Evolutionary conservation across 2,113 vertebrate species (phyloP), one percentile per base, ranked within the genome.

Genomic region (Heterotilapia buettikoferi): DNA sequence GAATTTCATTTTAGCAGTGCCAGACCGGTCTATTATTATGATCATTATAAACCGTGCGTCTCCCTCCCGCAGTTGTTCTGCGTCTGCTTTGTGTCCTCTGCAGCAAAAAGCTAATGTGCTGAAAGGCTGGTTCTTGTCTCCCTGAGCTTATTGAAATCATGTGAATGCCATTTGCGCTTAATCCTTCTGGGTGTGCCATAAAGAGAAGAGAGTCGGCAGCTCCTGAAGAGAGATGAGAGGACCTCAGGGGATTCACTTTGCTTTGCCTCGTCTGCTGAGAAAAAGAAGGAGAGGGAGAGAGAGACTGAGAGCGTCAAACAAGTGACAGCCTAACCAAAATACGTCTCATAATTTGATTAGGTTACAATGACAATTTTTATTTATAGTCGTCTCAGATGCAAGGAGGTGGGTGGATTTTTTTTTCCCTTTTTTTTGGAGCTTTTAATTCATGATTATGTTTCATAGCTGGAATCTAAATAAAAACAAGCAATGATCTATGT

Each of bases 281-380:
- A 84, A 89, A 90, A 91, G 90, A 92, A 86, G 50, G 83, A 88
- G 87, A 92, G 88, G 88, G 85, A 88, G 76, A 87, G 85, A 91
- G 86, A 85, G 80, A 89, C 57, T 83, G 83, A 89, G 93, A 95
- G 90, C 59, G 66, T 84, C 86, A 92, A 93, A 92, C 93, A 88
- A 94, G 93, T 96, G 96, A 95, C 96, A 96, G 94, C 89, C 94
- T 76, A 86, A 93, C 95, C 92, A 93, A 96, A 95, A 95, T 93
- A 95, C 83, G 78, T 92, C 94, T 94, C 93, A 92, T 96, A 96
- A 97, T 96, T 96, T 96, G 95, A 97, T 97, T 96, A 96, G 96
- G 94, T 96, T 96, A 95, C 94, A 88, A 93, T 95, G 95, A 96
- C 95, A 95, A 94, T 96, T 95, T 96, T 96, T 97, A 96, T 97